A percentile compares a stretch with the other conserved stretches of the same genome.
Conservation (phyloP, 92 coral and sea anemone genomes). For the Phenganax stokvisi region DNA sequence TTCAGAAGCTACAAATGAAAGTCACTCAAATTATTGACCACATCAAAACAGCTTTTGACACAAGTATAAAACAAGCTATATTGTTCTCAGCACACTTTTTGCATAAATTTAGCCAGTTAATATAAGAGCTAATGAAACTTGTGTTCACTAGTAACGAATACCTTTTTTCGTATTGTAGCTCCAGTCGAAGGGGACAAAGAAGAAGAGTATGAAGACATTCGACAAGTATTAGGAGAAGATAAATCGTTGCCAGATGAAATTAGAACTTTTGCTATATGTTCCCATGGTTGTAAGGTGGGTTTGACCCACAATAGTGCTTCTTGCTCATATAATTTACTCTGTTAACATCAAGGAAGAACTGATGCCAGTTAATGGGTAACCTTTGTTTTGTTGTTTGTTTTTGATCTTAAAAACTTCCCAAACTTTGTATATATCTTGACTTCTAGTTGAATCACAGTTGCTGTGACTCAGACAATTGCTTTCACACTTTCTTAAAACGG, state of each 20-base stretch:
- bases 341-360: too few relatives aligned
- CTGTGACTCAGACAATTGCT: constrained; percentile 19
- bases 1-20: constrained; percentile 74
- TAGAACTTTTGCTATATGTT: constrained; percentile 26
- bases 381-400: too few relatives aligned
- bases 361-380: too few relatives aligned
- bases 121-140: too few relatives aligned
- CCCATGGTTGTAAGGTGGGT: constrained; percentile 20
- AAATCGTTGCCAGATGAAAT: constrained; percentile 22
- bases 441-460: constrained; percentile 24
- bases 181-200: constrained; percentile 36
- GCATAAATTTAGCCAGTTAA: too few relatives aligned
- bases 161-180: background rate
- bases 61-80: constrained; percentile 50
- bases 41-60: constrained; percentile 90
- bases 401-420: too few relatives aligned
- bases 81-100: too few relatives aligned
- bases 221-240: constrained; percentile 33
- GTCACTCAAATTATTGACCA: constrained; percentile 85
- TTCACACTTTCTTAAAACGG: constrained; percentile 1
- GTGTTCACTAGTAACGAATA: background rate
- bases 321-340: too few relatives aligned
- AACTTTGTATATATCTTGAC: background rate
- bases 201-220: constrained; percentile 27
- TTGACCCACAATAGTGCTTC: too few relatives aligned